Evolutionary conservation across 2,797 vertebrate species (phyloP).

Genomic region (Gouania willdenowi): DNA sequence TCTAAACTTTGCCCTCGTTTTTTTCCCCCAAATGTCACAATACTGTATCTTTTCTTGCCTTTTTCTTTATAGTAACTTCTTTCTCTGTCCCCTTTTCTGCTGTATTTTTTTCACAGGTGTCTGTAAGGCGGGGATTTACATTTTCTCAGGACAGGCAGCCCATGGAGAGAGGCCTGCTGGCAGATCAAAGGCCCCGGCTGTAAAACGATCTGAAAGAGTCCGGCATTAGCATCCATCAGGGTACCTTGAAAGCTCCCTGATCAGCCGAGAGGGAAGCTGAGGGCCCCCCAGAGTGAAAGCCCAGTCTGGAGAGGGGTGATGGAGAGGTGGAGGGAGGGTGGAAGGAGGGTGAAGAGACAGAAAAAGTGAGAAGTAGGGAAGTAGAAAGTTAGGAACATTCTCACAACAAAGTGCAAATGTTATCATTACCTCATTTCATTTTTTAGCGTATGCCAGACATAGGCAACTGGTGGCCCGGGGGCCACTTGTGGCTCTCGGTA

Average conservation of each 20-base stretch:
- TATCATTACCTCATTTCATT: conserved; percentile 32
- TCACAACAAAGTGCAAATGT: conserved; percentile 67
- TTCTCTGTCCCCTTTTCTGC: conserved; percentile 56
- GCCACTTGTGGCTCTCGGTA: no score
- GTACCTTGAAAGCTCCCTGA: conserved; percentile 86
- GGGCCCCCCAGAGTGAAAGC: conserved; percentile 86
- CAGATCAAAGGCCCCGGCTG: conserved; percentile 84
- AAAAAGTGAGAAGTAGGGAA: conserved; percentile 34
- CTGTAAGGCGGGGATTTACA: conserved; percentile 72
- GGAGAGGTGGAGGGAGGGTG: conserved; percentile 38
- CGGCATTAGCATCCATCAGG: conserved; percentile 88
- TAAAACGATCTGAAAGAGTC: conserved; percentile 88
- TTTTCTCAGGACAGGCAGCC: conserved; percentile 75
- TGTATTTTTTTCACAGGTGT: conserved; percentile 78
- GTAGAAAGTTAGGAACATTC: conserved; percentile 71
- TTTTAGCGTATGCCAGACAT: no score
- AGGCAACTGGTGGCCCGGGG: no score
- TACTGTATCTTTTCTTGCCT: conserved; percentile 63
- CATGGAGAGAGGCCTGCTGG: conserved; percentile 80
- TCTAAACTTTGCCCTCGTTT: conserved; percentile 53
- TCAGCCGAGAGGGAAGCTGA: conserved; percentile 78
- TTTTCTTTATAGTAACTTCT: conserved; percentile 63
- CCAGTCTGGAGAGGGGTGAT: conserved; percentile 76
- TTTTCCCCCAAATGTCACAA: conserved; percentile 61
- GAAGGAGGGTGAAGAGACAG: conserved; percentile 17